Conservation (phyloP, 92 coral and sea anemone species). For the Umimayanthus kanabou region DNA sequence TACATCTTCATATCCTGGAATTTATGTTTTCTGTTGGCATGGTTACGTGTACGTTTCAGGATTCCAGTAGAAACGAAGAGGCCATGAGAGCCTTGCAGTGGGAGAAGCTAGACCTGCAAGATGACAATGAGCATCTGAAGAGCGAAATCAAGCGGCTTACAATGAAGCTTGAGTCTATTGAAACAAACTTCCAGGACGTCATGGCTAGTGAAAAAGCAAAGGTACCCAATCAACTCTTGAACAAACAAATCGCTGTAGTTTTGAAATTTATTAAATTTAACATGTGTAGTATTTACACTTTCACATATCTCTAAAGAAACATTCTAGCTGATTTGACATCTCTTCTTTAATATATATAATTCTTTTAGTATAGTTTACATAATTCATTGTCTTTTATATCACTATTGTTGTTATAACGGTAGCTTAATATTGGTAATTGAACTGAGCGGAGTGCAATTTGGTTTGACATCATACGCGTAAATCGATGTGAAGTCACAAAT, state of each 20-base stretch:
- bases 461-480: no score
- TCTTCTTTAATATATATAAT: no score
- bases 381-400: no score
- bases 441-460: no score
- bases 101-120: conserved; percentile 66
- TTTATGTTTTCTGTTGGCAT: neutral
- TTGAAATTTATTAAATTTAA: neutral
- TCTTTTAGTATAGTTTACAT: no score
- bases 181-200: conserved; percentile 63
- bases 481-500: no score
- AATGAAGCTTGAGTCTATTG: conserved; percentile 60
- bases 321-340: no score
- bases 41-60: conserved; percentile 37
- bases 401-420: no score
- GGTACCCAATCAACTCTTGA: conserved; percentile 36
- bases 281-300: neutral
- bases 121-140: conserved; percentile 70
- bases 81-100: conserved; percentile 64
- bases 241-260: neutral
- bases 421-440: no score
- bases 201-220: conserved; percentile 67
- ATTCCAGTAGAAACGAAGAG: conserved; percentile 64
- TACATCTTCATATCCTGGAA: neutral
- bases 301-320: no score
- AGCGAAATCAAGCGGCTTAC: conserved; percentile 60